Conservation (phyloP, 1,140 invertebrate species). For the Ceratina australensis region DNA sequence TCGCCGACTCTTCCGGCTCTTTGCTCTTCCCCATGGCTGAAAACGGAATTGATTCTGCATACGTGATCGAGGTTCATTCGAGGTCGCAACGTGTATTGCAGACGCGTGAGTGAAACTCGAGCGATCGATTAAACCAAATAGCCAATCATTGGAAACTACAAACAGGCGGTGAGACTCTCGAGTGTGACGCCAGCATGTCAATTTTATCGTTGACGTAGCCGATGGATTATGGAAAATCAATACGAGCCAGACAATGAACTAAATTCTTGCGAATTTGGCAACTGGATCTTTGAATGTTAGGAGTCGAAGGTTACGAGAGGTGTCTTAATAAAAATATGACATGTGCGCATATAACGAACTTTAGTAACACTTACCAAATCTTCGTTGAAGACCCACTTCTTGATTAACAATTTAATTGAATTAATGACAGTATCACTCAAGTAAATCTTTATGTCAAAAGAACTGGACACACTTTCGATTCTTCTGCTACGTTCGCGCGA, state of each 20-base stretch:
- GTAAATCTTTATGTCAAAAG: neutral
- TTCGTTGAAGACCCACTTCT: neutral
- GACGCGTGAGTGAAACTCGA: slow-evolving; percentile 1
- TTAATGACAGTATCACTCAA: neutral
- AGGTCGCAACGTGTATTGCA: neutral
- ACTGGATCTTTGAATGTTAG: neutral
- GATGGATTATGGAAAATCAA: slow-evolving; percentile 38
- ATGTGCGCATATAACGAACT: no score
- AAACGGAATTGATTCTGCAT: slow-evolving; percentile 36
- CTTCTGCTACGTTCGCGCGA: neutral
- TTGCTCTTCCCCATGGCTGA: no score
- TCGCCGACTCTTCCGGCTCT: slow-evolving; percentile 46
- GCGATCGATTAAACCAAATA: neutral
- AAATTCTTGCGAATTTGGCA: slow-evolving; percentile 19
- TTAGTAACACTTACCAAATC: slow-evolving; percentile 14
- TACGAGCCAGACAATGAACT: slow-evolving; percentile 16
- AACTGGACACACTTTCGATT: neutral
- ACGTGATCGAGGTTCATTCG: neutral
- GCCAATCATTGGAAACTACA: slow-evolving; percentile 14
- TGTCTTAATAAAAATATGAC: neutral
- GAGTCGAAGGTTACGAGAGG: no score
- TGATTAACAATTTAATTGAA: no score
- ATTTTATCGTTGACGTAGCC: slow-evolving; percentile 51
- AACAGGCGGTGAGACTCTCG: slow-evolving; percentile 14
- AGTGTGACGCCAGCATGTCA: slow-evolving; percentile 32